Evolutionary conservation across 2,113 vertebrate species (phyloP).

Genomic region (Hemiprocne comata): DNA sequence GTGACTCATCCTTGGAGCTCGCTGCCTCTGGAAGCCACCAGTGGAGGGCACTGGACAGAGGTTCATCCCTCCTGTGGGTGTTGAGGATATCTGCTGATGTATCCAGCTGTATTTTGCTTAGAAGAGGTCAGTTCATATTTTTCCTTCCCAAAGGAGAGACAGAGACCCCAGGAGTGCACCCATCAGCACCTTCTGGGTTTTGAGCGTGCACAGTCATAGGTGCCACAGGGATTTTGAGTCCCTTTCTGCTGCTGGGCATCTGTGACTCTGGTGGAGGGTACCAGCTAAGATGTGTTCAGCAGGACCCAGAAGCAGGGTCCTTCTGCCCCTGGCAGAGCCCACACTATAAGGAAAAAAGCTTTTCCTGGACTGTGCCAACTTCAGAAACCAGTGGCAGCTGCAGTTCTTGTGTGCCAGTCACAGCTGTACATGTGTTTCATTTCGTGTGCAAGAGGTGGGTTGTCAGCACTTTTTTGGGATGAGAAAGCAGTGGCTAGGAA

Average conservation of each 20-base stretch:
- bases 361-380: not conserved
- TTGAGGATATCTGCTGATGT: not conserved
- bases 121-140: not conserved
- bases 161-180: not conserved
- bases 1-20: not conserved
- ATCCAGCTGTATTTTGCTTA: not conserved
- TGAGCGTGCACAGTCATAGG: not conserved
- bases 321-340: not conserved
- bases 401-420: accelerated
- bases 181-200: not conserved
- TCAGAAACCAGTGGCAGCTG: not conserved
- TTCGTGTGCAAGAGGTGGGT: not conserved
- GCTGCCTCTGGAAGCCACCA: not conserved
- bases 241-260: not conserved
- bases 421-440: accelerated
- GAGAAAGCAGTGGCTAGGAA: not conserved
- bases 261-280: accelerated
- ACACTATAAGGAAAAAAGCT: not conserved
- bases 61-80: not conserved
- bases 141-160: not conserved
- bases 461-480: not conserved
- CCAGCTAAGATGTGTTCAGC: accelerated
- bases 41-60: not conserved
- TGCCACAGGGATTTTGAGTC: not conserved
- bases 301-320: not conserved